These are phyloP conservation scores for Onychostoma macrolepis DNA, from an alignment of 2,113 vertebrate species.

Conservation along the genomic window DNA sequence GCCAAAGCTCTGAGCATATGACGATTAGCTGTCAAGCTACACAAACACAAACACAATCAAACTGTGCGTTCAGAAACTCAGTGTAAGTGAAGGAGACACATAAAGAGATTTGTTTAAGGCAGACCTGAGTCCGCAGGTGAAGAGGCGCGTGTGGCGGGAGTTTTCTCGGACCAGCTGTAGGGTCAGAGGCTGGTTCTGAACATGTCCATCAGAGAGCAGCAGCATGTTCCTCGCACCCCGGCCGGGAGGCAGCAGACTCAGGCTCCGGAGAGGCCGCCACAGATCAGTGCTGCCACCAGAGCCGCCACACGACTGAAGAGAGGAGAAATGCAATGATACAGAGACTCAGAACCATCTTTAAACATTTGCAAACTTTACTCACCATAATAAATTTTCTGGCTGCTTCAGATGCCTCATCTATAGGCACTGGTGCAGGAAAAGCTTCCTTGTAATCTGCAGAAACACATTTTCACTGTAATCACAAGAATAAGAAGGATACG, in stretches of 20 bases:
- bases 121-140: slow-evolving; percentile 84
- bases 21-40: slow-evolving; percentile 83
- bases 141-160: slow-evolving; percentile 79
- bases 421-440: slow-evolving; percentile 69
- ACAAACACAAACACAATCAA: slow-evolving; percentile 26
- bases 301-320: slow-evolving; percentile 69
- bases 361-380: slow-evolving; percentile 47
- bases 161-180: slow-evolving; percentile 78
- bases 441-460: slow-evolving; percentile 77
- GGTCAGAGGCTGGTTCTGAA: slow-evolving; percentile 79
- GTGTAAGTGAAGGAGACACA: background rate
- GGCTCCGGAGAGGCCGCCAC: slow-evolving; percentile 80
- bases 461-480: background rate
- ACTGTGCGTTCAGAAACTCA: background rate
- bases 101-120: slow-evolving; percentile 42
- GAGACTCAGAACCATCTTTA: background rate
- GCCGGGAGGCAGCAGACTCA: slow-evolving; percentile 80
- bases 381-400: slow-evolving; percentile 77
- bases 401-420: slow-evolving; percentile 31
- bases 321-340: background rate
- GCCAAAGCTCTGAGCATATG: slow-evolving; percentile 85
- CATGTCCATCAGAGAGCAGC: slow-evolving; percentile 86
- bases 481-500: background rate
- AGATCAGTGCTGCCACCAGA: slow-evolving; percentile 86
- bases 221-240: slow-evolving; percentile 78